Conservation (phyloP, 2,113 vertebrate genomes). For the Tauraco erythrolophus region DNA sequence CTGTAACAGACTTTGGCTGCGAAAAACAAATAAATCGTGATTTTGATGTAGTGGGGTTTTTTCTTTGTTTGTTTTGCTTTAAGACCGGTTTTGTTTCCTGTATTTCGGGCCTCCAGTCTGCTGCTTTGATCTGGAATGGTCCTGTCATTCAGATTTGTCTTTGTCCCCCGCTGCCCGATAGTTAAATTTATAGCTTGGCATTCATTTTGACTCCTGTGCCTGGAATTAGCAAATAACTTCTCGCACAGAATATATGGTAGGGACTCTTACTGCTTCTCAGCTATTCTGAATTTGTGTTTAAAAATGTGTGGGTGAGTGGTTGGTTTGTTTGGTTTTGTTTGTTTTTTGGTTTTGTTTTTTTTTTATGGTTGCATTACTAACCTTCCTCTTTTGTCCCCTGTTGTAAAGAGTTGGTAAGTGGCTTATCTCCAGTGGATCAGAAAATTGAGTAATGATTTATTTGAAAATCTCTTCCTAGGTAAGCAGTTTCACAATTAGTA, state of each 20-base stretch:
- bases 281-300: background rate
- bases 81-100: background rate
- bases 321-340: background rate
- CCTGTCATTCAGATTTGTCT: slow-evolving; percentile 27
- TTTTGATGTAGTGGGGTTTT: background rate
- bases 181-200: slow-evolving; percentile 23
- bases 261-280: background rate
- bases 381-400: background rate
- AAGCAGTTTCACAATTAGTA: background rate
- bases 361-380: background rate
- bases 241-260: background rate
- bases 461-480: background rate
- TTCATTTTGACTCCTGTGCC: slow-evolving; percentile 35
- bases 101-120: background rate
- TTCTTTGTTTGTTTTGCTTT: slow-evolving; percentile 7
- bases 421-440: slow-evolving; percentile 14
- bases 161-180: background rate
- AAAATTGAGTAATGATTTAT: slow-evolving; percentile 13
- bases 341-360: background rate
- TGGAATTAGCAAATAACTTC: slow-evolving; percentile 10
- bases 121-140: background rate
- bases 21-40: background rate
- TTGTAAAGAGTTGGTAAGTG: background rate
- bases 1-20: background rate
- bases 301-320: background rate